Evolutionary conservation across 2,888 invertebrate genomes (phyloP).

Genomic region (Teleiodes luculella): DNA sequence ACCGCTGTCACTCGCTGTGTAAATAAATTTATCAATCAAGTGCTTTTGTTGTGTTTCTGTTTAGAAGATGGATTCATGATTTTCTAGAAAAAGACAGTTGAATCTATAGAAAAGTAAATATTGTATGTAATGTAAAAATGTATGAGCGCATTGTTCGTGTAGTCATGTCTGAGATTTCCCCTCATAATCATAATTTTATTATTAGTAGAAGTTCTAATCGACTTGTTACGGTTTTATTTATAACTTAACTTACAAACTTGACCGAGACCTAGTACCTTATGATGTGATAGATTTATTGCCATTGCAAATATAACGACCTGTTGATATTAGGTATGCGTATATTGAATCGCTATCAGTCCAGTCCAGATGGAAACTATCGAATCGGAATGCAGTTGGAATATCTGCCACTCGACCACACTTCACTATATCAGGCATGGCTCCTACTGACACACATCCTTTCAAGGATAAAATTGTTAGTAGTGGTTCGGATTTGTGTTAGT

Average conservation of each 20-base stretch:
- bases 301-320: not conserved
- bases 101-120: too few relatives aligned
- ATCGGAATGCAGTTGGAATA: constrained; percentile 10
- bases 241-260: not conserved
- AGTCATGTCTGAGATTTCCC: too few relatives aligned
- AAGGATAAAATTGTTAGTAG: not conserved
- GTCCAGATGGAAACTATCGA: not conserved
- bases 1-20: too few relatives aligned
- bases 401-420: constrained; percentile 5
- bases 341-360: not conserved
- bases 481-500: too few relatives aligned
- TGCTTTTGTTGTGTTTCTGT: too few relatives aligned
- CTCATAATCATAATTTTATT: too few relatives aligned
- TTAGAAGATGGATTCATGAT: too few relatives aligned
- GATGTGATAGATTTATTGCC: not conserved
- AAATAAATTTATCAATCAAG: too few relatives aligned
- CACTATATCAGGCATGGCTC: constrained; percentile 8
- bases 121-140: too few relatives aligned
- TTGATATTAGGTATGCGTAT: not conserved
- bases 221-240: not conserved
- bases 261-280: not conserved
- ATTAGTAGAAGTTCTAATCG: too few relatives aligned
- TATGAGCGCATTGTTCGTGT: too few relatives aligned
- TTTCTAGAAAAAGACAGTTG: too few relatives aligned
- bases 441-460: constrained; percentile 1